Evolutionary conservation across 1,140 invertebrate species (phyloP), one percentile per base, ranked within the genome.

Genomic region (Drosophila triauraria): DNA sequence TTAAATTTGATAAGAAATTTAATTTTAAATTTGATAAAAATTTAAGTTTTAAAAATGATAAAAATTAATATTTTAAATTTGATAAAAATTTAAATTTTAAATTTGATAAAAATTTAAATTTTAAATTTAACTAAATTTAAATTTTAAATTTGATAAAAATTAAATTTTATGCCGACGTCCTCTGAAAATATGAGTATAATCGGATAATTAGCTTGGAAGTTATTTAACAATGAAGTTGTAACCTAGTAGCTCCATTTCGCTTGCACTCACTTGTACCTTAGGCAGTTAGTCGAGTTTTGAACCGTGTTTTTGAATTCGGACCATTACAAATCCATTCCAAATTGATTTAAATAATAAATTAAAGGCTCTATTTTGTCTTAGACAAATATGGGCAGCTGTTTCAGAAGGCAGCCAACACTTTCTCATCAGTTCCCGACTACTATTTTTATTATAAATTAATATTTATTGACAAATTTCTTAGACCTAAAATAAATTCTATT

Each of bases 181-280:
- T 32, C 8, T 4, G 10, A 42, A n/a, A 42, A 8, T 42, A n/a
- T 42, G 2, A 42, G 13, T 7, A 7, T 5, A 42, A 42, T n/a
- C 6, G 40, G 0, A 8, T 42, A 15, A 8, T n/a, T 7, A 42
- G n/a, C 15, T 7, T 42, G 15, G 5, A n/a, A 42, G 6, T 13
- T 23, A 47, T 47, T 6, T 13, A 13, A 13, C 20, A 47, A 23
- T 2, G 17, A 46, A 46, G 20, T 12, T 12, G 4, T 2, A 23
- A 23, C 4, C 1, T 10, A 0, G 0, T 23, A 20, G 2, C 0
- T 23, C 44, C 20, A 23, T 46, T 10, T 23, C 17, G 10, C 20
- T 46, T 12, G 38, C 70, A 75, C 58, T 74, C 62, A 58, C 71
- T 40, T 25, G 10, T 62, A 61, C 17, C 43, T 20, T 2, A 20